phyloP scores from a whole-genome alignment of 2,113 vertebrate genomes.

The Neotoma lepida region DNA sequence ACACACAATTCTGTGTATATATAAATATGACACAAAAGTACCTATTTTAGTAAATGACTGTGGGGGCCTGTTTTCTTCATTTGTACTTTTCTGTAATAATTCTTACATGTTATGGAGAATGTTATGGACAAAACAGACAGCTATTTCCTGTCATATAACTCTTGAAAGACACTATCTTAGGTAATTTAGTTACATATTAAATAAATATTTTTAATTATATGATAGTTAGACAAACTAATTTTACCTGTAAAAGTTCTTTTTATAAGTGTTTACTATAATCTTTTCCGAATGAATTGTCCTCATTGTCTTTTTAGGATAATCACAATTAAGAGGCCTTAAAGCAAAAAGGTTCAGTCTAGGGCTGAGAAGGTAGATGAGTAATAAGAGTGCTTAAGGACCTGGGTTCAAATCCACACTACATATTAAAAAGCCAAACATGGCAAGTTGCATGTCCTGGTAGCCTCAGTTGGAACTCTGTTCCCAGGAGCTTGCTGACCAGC shows the following conservation, averaged over 20 bases:
- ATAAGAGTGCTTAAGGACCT: not conserved
- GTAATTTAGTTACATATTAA: not conserved
- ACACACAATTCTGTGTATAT: not conserved
- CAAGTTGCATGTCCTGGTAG: not conserved
- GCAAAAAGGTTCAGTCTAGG: not conserved
- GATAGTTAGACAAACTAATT: not conserved
- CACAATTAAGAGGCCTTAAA: not conserved
- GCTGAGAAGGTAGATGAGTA: not conserved
- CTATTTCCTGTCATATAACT: not conserved
- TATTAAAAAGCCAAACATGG: not conserved
- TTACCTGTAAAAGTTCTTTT: not conserved
- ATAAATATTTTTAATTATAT: not conserved
- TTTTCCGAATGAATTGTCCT: not conserved
- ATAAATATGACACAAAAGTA: too few relatives aligned
- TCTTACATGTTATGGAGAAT: too few relatives aligned
- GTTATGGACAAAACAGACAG: not conserved
- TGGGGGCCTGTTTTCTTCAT: not conserved
- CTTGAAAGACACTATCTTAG: not conserved
- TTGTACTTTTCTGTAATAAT: not conserved
- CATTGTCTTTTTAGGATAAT: not conserved
- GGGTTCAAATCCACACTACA: not conserved
- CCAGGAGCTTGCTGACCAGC: not conserved
- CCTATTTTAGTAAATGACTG: not conserved
- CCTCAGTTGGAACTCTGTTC: not conserved
- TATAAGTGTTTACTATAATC: constrained; percentile 34